Evolutionary conservation across 2,888 invertebrate species (phyloP), one percentile per base, ranked within the genome.

Genomic region (Drosophila gaucha): DNA sequence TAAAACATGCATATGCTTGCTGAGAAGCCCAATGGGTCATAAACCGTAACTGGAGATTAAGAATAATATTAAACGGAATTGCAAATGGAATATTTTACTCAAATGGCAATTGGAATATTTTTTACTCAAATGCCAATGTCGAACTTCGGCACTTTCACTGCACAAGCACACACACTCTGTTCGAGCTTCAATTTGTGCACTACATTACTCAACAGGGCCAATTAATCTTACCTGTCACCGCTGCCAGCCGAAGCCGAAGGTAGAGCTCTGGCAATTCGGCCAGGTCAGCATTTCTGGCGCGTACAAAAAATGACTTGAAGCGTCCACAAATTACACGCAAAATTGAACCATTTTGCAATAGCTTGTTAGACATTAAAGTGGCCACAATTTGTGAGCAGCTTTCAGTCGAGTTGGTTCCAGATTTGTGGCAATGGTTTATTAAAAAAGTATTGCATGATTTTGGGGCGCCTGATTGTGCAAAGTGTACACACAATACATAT

Each of bases 1-100:
- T 85, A 79, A 85, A 82, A 82, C 82, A 85, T 76, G 82, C 76
- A 79, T 74, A 72, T 63, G 39, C 33, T 24, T 65, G 51, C 31
- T 10, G 46, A 46, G 46, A 20, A n/a, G 26, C 46, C 28, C 18
- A n/a, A 9, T 58, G 60, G 54, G 70, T 63, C 58, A 79, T 85
- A 82, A 85, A 83, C 65, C 78, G 75, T 50, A 76, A 68, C 66
- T 67, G 70, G 67, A 83, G 84, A 86, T 84, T 84, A 83, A 86
- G 83, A 80, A 73, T 80, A 86, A 83, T 83, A 80, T 83, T 74
- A 69, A 86, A 78, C 72, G 79, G 70, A 80, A 71, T 75, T 39
- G 41, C 14, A 62, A 73, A 72, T 85, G 80, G 84, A 80, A 70
- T 76, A 76, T 86, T 86, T 30, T 30, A 16, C 51, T 22, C 39